Percentiles rank a stretch among this genome's conserved stretches.
Evolutionary conservation across 2,797 vertebrate genomes (phyloP).

Genomic region (Danionella dracula): DNA sequence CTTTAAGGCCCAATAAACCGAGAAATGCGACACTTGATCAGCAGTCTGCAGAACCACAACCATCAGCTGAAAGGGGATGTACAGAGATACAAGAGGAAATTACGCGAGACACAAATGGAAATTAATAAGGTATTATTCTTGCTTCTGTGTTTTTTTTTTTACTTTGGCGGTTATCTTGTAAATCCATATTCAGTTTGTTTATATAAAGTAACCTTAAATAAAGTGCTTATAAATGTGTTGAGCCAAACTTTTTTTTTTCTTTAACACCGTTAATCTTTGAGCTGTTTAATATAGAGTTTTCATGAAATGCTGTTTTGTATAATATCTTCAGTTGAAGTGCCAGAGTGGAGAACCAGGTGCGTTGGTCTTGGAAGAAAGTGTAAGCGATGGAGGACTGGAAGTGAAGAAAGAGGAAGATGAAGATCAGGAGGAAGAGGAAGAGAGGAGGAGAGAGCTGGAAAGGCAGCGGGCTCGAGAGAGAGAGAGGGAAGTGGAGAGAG

Average conservation of each 20-base stretch:
- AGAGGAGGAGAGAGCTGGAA: slow-evolving; percentile 68
- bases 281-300: too few relatives aligned
- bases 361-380: too few relatives aligned
- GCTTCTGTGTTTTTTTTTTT: too few relatives aligned
- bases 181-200: too few relatives aligned
- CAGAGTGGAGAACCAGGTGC: slow-evolving; percentile 71
- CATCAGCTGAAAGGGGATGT: slow-evolving; percentile 98
- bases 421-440: slow-evolving; percentile 72
- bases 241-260: too few relatives aligned
- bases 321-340: slow-evolving; percentile 52
- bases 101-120: slow-evolving; percentile 87
- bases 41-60: slow-evolving; percentile 95
- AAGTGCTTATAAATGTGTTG: too few relatives aligned
- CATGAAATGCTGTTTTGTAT: too few relatives aligned
- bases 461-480: slow-evolving; percentile 71
- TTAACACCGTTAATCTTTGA: too few relatives aligned
- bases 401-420: slow-evolving; percentile 83
- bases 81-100: slow-evolving; percentile 86
- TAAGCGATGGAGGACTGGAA: slow-evolving; percentile 69
- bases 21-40: slow-evolving; percentile 96
- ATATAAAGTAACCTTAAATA: too few relatives aligned
- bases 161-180: too few relatives aligned
- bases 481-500: slow-evolving; percentile 71
- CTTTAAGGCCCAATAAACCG: slow-evolving; percentile 88
- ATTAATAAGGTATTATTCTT: slow-evolving; percentile 77